Evolutionary conservation across 2,113 vertebrate genomes (phyloP), one percentile per base, ranked within the genome.

Genomic region (Hucho hucho): DNA sequence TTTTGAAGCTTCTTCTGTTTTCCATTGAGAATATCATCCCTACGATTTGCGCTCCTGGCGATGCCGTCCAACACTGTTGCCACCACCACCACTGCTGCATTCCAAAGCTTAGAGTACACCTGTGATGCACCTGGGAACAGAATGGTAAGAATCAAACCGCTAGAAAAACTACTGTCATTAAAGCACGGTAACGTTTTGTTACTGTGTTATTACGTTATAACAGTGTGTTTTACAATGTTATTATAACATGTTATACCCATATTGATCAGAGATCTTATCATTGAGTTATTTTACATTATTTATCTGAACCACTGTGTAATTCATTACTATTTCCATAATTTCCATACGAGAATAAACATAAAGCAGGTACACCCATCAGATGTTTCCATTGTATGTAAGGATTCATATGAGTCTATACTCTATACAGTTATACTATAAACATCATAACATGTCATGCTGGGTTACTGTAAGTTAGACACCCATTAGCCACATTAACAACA

Each of bases 11-110:
- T 13, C 37, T 43, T 9, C 70, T 75, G 69, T 79, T 77, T 82
- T 71, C 43, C 66, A 80, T 77, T 75, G 78, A 70, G 22, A 70
- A 16, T 24, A 43, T 58, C 61, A n/a, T 66, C 61, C 49, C 47
- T 69, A 80, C 77, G 58, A 64, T 74, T 37, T 79, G 78, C 70
- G 76, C 61, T 76, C 71, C 84, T 79, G 83, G 89, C 72, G 58
- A 96, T 96, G 95, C 95, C 94, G 82, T 95, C 95, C 94, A 96
- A 94, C 85, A 83, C 81, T 83, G 92, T 86, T 81, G 83, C 90
- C 87, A 86, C 88, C 81, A 49, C 83, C 78, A 70, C 81, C 78
- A 74, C 81, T 22, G 43, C 84, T 28, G 56, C 84, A 5, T 89
- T 91, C 87, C 93, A 92, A 87, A 80, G 81, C 80, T 80, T 90